A percentile compares a stretch with the other conserved stretches of the same genome.
These are phyloP conservation scores for Prinia subflava DNA, from an alignment of 2,113 vertebrate species.

Conservation along the genomic window DNA sequence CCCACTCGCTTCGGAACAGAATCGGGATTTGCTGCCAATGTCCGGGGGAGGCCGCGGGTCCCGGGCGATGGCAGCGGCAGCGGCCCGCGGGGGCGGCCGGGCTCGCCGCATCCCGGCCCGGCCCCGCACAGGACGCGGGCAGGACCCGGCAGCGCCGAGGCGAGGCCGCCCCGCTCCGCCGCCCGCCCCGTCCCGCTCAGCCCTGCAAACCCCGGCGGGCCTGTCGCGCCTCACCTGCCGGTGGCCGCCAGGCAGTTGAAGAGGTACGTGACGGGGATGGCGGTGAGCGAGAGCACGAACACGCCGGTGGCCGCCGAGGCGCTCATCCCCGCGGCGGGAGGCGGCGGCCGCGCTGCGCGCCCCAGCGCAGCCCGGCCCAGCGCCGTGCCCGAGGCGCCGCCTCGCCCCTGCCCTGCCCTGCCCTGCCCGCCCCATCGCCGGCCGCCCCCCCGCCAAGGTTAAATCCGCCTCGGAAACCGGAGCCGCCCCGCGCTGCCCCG, in stretches of 20 bases:
- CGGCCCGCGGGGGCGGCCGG: neutral
- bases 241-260: neutral
- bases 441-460: neutral
- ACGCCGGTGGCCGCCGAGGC: neutral
- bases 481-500: neutral
- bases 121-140: neutral
- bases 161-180: neutral
- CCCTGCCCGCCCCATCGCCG: neutral
- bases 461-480: neutral
- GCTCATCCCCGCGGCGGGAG: neutral
- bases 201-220: neutral
- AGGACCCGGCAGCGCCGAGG: too few species aligned
- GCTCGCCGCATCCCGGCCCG: neutral
- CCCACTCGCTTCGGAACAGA: neutral
- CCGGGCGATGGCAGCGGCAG: neutral
- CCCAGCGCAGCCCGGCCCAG: neutral
- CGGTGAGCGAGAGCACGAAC: neutral
- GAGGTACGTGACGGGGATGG: neutral
- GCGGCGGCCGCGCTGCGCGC: neutral
- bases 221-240: neutral
- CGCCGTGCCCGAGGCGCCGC: neutral
- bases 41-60: neutral
- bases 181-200: neutral
- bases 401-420: neutral
- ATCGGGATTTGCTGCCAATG: accelerated